These are phyloP conservation scores for Miniopterus natalensis DNA, from an alignment of 2,113 vertebrate species.

Conservation along the genomic window DNA sequence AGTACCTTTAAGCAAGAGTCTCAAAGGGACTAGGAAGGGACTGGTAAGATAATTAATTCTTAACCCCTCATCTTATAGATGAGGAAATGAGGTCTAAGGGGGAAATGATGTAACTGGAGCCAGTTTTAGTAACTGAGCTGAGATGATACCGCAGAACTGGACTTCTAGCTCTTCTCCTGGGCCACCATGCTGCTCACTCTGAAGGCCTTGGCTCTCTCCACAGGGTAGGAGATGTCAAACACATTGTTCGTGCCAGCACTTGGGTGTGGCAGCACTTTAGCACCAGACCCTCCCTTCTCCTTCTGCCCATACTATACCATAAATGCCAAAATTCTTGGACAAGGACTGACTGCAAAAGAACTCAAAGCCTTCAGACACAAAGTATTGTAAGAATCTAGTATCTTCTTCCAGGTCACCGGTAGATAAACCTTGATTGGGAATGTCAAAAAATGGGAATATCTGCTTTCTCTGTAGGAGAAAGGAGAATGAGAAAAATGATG, in stretches of 20 bases:
- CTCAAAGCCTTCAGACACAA: conserved; percentile 88
- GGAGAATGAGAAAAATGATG: background rate
- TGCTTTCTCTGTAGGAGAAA: conserved; percentile 84
- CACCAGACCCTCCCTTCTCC: background rate
- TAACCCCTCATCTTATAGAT: background rate
- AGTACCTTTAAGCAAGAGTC: background rate
- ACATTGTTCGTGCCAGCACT: rapidly evolving
- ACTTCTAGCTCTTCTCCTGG: background rate
- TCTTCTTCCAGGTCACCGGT: conserved; percentile 88
- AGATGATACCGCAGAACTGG: background rate
- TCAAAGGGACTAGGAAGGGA: background rate
- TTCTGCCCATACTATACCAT: conserved; percentile 83
- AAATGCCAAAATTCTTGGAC: conserved; percentile 90
- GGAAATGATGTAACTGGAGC: background rate
- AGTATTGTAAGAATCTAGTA: conserved; percentile 87
- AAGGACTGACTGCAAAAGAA: conserved; percentile 92
- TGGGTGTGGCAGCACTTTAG: rapidly evolving
- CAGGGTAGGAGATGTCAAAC: background rate
- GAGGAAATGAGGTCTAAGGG: background rate
- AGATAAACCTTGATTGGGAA: conserved; percentile 88
- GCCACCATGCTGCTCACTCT: background rate
- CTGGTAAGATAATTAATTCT: background rate
- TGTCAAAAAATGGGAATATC: conserved; percentile 90
- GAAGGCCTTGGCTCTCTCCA: background rate
- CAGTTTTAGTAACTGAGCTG: background rate